Base-by-base conservation (phyloP, 2,888 invertebrate genomes). In the Volucella inflata region DNA sequence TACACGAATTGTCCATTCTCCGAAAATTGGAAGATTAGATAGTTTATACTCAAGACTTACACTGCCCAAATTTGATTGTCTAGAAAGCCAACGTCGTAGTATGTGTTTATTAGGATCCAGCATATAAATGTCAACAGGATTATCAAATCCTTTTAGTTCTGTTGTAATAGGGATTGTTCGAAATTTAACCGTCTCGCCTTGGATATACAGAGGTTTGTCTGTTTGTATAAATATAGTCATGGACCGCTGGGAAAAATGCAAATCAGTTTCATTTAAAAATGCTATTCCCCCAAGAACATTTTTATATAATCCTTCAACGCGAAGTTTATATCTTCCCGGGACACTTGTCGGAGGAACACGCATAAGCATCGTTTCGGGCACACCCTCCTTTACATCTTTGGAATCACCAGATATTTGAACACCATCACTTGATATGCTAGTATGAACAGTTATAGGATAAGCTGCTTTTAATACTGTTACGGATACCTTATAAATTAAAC, bases 171-270 rank as follows among this genome's bases (percentile, higher is more conserved):
- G 98, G 88, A 99, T 96, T 8, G 97, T 95, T 50, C 99, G 95
- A 92, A 99, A 98, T 75, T 95, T 94, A 0, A 98, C 97, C 94
- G 94, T 96, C 91, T 98, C 97, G 6, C 96, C 95, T 92, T 98
- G 98, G 95, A 96, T 98, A 90, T 99, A 99, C 6, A 98, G 95
- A 0, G 98, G 98, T 90, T 98, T 98, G 91, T 98, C 98, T 89
- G 97, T 95, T 92, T 98, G 98, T 88, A 99, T 96, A 91, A 98
- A 98, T 87, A 98, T 97, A 0, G 98, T 98, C 96, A 98, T 97
- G 62, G 98, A 97, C 48, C 98, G 94, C 88, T 96, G 96, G 0
- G 97, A 97, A 93, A 98, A 99, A 1, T 94, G 93, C 12, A 99
- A 93, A 78, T 94, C 93, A 0, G 98, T 97, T 91, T 98, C 98